phyloP scores from a whole-genome alignment of 2,888 invertebrate species.

The Platycheirus albimanus region DNA sequence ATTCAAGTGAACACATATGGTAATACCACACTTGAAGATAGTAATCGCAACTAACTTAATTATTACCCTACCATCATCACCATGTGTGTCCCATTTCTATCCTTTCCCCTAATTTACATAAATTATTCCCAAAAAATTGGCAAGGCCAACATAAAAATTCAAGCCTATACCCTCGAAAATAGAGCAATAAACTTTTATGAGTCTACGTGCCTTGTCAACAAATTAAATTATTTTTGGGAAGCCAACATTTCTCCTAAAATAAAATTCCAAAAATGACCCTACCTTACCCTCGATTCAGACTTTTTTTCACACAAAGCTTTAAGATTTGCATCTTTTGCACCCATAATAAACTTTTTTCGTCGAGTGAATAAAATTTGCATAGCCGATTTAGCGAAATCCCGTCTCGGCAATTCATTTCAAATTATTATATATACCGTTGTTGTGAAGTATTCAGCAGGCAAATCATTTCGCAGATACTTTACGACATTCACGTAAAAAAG shows the following conservation, averaged over 20 bases:
- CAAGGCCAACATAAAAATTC: background rate
- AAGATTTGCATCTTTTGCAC: background rate
- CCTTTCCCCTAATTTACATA: too few relatives aligned
- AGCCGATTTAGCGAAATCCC: background rate
- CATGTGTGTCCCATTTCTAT: too few relatives aligned
- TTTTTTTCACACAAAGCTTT: background rate
- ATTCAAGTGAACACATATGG: too few relatives aligned
- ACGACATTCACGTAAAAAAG: slow-evolving; percentile 1
- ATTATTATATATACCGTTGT: slow-evolving; percentile 14
- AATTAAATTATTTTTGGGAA: background rate
- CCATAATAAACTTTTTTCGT: slow-evolving; percentile 6
- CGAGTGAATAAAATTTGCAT: slow-evolving; percentile 41
- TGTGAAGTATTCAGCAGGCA: slow-evolving; percentile 31
- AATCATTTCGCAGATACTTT: slow-evolving; percentile 41
- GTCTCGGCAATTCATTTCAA: slow-evolving; percentile 25
- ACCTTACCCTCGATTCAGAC: background rate
- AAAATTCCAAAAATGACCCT: background rate
- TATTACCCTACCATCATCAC: too few relatives aligned
- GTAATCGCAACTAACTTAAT: too few relatives aligned
- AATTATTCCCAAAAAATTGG: background rate
- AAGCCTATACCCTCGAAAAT: background rate
- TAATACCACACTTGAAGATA: too few relatives aligned
- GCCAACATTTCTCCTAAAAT: slow-evolving; percentile 15
- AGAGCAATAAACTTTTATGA: slow-evolving; percentile 11
- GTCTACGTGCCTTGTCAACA: slow-evolving; percentile 12